These are phyloP conservation scores for Sapajus apella DNA, from an alignment of 2,113 vertebrate genomes.

Conservation along the genomic window DNA sequence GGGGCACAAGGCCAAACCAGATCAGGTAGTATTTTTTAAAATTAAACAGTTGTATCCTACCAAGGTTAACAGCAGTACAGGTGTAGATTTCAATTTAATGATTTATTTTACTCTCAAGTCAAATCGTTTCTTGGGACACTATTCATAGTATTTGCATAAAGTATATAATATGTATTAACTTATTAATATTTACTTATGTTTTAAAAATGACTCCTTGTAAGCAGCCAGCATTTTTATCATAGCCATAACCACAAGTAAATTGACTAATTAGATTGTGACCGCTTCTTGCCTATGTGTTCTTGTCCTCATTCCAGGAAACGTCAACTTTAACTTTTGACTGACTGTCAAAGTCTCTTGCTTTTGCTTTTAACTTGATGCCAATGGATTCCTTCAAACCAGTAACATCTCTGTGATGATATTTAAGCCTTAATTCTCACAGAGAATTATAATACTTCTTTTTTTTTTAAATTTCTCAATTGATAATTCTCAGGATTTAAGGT, in stretches of 20 bases:
- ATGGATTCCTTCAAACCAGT: background rate
- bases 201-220: background rate
- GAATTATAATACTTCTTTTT: background rate
- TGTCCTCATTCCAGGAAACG: background rate
- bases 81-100: background rate
- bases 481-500: background rate
- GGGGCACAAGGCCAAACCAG: too few relatives aligned
- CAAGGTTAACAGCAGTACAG: background rate
- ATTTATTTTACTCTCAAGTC: background rate
- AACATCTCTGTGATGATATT: background rate
- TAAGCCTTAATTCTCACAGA: background rate
- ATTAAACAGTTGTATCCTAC: background rate
- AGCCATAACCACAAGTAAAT: background rate
- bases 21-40: background rate
- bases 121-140: background rate
- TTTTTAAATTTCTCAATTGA: background rate
- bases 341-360: background rate
- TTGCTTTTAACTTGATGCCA: background rate
- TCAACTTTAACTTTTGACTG: background rate
- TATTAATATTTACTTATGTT: background rate
- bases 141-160: background rate
- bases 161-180: background rate
- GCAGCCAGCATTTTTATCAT: background rate
- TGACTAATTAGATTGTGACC: background rate
- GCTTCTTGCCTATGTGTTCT: background rate